Conservation (phyloP, 2,888 invertebrate genomes). For the Hemithea aestivaria region DNA sequence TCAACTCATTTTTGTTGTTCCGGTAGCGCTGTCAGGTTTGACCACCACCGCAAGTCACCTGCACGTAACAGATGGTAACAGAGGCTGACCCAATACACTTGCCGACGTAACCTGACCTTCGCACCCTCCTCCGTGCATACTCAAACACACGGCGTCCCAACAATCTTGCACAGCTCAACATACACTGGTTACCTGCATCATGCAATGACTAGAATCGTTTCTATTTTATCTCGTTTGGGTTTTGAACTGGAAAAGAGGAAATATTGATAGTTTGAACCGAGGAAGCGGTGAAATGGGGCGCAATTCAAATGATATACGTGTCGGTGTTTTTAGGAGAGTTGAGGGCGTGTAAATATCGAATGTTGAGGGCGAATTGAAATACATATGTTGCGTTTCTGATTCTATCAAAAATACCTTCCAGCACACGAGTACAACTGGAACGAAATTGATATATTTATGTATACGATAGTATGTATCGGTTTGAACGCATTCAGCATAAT, state of each 20-base stretch:
- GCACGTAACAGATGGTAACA: constrained; percentile 36
- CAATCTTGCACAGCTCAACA: constrained; percentile 30
- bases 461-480: too few species aligned
- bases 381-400: constrained; percentile 4
- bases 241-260: constrained; percentile 35
- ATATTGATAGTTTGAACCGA: constrained; percentile 23
- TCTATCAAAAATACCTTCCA: constrained; percentile 3
- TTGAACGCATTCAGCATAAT: too few species aligned
- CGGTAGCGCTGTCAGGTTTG: too few species aligned
- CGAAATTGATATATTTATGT: too few species aligned
- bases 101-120: constrained; percentile 33
- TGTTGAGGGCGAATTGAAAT: constrained; percentile 13
- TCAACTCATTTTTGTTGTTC: too few species aligned
- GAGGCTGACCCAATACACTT: constrained; percentile 38
- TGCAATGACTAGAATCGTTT: constrained; percentile 38
- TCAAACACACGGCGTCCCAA: constrained; percentile 28
- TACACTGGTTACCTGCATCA: constrained; percentile 22
- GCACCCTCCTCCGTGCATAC: constrained; percentile 18
- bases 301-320: constrained; percentile 9
- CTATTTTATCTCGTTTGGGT: constrained; percentile 40
- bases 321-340: constrained; percentile 5
- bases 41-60: constrained; percentile 31
- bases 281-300: constrained; percentile 5
- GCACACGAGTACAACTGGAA: too few species aligned
- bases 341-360: constrained; percentile 14